phyloP scores from a whole-genome alignment of 2,888 invertebrate genomes.

The Amiota minor region DNA sequence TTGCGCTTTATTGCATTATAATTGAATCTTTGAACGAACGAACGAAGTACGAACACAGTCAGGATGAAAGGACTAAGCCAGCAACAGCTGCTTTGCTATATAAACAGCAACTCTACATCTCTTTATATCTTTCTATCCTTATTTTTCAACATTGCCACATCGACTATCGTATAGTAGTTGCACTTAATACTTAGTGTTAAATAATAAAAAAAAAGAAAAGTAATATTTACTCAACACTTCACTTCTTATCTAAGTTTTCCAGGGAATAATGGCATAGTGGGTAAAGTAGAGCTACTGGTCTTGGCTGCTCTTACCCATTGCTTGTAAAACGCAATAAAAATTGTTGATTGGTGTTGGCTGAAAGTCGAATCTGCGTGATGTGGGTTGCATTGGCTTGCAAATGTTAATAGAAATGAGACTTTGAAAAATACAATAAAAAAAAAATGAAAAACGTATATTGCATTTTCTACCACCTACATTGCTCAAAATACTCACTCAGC shows the following conservation, averaged over 20 bases:
- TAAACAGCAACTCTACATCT: neutral
- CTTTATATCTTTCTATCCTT: neutral
- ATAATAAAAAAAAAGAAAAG: constrained; percentile 38
- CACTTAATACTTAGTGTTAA: constrained; percentile 65
- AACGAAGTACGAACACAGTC: constrained; percentile 55
- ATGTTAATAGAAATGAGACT: constrained; percentile 66
- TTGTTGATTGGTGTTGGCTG: constrained; percentile 58
- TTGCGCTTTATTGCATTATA: constrained; percentile 71
- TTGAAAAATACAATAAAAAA: constrained; percentile 35
- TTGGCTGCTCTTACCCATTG: neutral
- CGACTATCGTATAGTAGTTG: constrained; percentile 53
- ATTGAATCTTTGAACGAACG: constrained; percentile 69
- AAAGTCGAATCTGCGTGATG: constrained; percentile 34
- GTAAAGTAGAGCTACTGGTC: neutral
- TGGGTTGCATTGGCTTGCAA: constrained; percentile 44
- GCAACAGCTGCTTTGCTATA: neutral
- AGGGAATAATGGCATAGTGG: no score
- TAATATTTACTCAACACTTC: constrained; percentile 60
- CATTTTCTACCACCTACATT: constrained; percentile 51
- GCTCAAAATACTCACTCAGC: constrained; percentile 4
- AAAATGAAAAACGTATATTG: constrained; percentile 60
- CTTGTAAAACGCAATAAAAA: constrained; percentile 65
- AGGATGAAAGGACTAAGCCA: constrained; percentile 43
- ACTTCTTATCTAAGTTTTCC: neutral
- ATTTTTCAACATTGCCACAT: neutral